A percentile compares a stretch with the other conserved stretches of the same genome.
Conservation (phyloP, 2,888 invertebrate genomes). For the Leptinotarsa peninsularis region DNA sequence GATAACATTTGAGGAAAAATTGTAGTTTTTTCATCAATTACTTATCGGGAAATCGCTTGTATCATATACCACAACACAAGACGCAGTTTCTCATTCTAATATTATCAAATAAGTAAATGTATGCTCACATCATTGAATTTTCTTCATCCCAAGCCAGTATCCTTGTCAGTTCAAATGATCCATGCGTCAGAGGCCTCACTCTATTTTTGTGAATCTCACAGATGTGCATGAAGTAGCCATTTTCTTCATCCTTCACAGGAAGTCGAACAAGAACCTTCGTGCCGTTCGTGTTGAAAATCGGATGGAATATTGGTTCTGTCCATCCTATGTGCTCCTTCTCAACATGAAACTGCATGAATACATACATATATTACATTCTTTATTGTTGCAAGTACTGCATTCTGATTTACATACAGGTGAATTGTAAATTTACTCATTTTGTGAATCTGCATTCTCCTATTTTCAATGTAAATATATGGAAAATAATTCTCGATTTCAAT, state of each 20-base stretch:
- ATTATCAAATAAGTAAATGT: too few relatives aligned
- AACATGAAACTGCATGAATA: conserved; percentile 60
- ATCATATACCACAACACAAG: too few relatives aligned
- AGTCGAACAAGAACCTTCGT: conserved; percentile 68
- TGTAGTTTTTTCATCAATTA: too few relatives aligned
- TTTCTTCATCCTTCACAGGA: conserved; percentile 73
- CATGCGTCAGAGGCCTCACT: conserved; percentile 75
- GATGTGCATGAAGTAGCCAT: conserved; percentile 73
- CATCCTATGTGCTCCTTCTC: conserved; percentile 63
- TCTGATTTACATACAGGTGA: not conserved
- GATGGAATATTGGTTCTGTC: conserved; percentile 65
- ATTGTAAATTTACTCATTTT: not conserved
- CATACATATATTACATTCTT: not conserved
- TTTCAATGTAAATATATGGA: too few relatives aligned
- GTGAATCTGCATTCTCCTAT: too few relatives aligned
- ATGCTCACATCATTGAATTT: conserved; percentile 75
- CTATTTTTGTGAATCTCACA: conserved; percentile 63
- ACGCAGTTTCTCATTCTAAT: too few relatives aligned
- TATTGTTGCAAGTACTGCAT: too few relatives aligned
- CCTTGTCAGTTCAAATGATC: conserved; percentile 79
- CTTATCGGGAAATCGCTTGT: too few relatives aligned
- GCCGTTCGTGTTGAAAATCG: conserved; percentile 64
- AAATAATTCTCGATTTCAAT: not conserved
- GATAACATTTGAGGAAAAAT: too few relatives aligned
- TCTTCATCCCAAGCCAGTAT: conserved; percentile 83